Evolutionary conservation across 2,888 invertebrate genomes (phyloP).

Genomic region (Abscondita cerata): DNA sequence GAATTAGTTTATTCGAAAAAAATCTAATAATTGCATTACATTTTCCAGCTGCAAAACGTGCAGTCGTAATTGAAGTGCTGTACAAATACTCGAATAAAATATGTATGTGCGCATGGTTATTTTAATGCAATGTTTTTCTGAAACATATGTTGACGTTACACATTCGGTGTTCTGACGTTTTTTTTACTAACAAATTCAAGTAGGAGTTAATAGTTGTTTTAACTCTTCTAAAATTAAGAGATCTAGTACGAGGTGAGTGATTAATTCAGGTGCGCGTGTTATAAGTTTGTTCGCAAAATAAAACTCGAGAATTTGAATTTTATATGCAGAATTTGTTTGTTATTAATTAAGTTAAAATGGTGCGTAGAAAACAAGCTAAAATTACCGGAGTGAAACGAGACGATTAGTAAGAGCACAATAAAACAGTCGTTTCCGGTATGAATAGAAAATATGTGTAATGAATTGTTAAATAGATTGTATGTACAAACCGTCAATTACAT

Average conservation of each 20-base stretch:
- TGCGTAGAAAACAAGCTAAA: too few species aligned
- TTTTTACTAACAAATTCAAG: background rate
- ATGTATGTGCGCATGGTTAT: slow-evolving; percentile 14
- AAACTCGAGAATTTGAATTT: too few species aligned
- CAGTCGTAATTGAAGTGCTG: background rate
- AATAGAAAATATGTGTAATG: too few species aligned
- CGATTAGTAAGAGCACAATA: too few species aligned
- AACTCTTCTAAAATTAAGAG: slow-evolving; percentile 8
- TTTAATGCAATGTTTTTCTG: slow-evolving; percentile 18
- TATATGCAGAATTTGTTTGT: too few species aligned
- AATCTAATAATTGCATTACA: background rate
- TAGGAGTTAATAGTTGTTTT: slow-evolving; percentile 1
- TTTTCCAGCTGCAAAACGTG: background rate
- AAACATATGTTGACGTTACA: slow-evolving; percentile 17
- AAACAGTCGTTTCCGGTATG: too few species aligned
- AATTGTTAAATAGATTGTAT: too few species aligned
- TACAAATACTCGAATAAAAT: slow-evolving; percentile 7
- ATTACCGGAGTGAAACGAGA: too few species aligned
- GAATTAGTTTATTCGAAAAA: background rate
- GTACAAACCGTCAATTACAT: too few species aligned
- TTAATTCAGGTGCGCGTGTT: slow-evolving; percentile 2
- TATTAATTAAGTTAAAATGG: too few species aligned
- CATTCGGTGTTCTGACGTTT: slow-evolving; percentile 3
- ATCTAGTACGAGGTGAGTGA: slow-evolving; percentile 2
- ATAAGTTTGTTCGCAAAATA: too few species aligned